Evolutionary conservation across 2,888 invertebrate species (phyloP).

Genomic region (Pollenia labialis): DNA sequence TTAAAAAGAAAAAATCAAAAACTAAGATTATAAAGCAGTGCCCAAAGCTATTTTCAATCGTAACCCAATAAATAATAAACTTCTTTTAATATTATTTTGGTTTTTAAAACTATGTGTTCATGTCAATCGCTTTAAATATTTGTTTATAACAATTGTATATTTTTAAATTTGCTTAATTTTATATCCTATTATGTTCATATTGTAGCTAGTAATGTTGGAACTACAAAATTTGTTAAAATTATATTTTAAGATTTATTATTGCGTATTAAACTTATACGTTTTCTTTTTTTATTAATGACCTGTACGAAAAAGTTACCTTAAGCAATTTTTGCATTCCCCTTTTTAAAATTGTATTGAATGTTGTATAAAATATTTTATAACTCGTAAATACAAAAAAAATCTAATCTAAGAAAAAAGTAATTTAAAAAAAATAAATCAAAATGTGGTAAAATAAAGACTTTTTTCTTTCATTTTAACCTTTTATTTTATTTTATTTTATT

Average conservation of each 20-base stretch:
- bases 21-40: too few species aligned
- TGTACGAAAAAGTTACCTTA: conserved; percentile 65
- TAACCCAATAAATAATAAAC: too few species aligned
- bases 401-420: conserved; percentile 31
- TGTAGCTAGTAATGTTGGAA: conserved; percentile 68
- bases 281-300: conserved; percentile 55
- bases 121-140: conserved; percentile 46
- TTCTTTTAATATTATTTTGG: not conserved
- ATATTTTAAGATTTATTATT: conserved; percentile 48
- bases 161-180: conserved; percentile 52
- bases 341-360: conserved; percentile 39
- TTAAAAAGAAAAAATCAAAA: too few species aligned
- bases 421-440: conserved; percentile 21
- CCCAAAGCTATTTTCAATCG: too few species aligned
- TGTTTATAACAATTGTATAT: conserved; percentile 36
- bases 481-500: too few species aligned
- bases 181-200: conserved; percentile 63
- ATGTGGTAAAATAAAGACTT: conserved; percentile 14
- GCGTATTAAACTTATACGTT: not conserved
- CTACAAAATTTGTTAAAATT: conserved; percentile 67
- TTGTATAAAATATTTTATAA: conserved; percentile 43
- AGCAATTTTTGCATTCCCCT: conserved; percentile 60
- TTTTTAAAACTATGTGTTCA: conserved; percentile 52
- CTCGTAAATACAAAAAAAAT: conserved; percentile 8
- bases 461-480: not conserved